Base-by-base conservation (phyloP, 92 coral and sea anemone genomes). In the Epizoanthus scotinus region DNA sequence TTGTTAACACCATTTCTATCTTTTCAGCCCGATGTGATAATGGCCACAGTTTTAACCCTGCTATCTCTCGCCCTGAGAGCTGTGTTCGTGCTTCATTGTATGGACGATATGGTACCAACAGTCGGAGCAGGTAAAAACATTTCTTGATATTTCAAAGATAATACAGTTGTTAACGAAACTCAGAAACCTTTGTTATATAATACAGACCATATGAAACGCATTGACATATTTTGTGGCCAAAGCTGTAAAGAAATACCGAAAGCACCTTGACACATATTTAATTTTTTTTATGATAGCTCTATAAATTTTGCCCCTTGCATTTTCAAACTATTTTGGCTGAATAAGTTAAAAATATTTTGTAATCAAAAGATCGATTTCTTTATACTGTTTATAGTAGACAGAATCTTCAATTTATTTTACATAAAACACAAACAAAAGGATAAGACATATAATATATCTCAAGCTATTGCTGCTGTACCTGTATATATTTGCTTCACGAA, bases 11-110 rank as follows among this genome's bases (percentile, higher is more conserved):
- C 60, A 29, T 64, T 20, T 57, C 57, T 75, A 25, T 75, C 47
- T 47, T 75, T 75, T 55, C 67, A 75, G 81, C 68, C 42, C 57
- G 68, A 60, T n/a, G 68, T 44, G 81, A 73, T 75, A 75, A 75
- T 75, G 81, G 81, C 68, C 20, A 40, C 38, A 67, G 24, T 27
- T 59, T 75, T 63, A 55, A 12, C 28, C 21, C 63, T 34, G 54
- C 19, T 75, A 15, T 38, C 12, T 40, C 44, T 40, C 67, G 26
- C 55, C 52, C 65, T 73, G 13, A 47, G 29, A 14, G 42, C 20
- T 19, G 25, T 40, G 15, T 57, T 40, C 49, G 29, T 58, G 18
- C 44, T 75, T 28, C 81, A 58, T 22, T 40, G 26, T 31, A 29
- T 54, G 38, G 18, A 36, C 44, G 67, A 31, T n/a, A 27, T 31